Evolutionary conservation across 2,113 vertebrate species (phyloP).

Genomic region (Eleginops maclovinus): DNA sequence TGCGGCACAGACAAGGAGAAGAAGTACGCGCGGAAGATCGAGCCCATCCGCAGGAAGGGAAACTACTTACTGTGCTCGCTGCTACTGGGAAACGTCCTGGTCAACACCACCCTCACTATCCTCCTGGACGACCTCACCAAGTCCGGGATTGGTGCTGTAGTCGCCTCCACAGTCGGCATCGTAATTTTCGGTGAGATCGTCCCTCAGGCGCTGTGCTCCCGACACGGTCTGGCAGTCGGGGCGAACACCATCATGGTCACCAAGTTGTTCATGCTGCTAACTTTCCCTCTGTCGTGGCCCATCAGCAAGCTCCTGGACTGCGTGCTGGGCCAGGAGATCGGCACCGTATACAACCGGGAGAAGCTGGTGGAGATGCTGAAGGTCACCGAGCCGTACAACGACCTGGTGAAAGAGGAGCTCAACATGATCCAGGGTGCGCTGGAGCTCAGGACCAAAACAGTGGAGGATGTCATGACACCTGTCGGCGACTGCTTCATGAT

Average conservation of each 20-base stretch:
- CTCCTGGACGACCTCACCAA: slow-evolving; percentile 93
- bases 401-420: slow-evolving; percentile 94
- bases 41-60: slow-evolving; percentile 93
- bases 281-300: slow-evolving; percentile 94
- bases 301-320: slow-evolving; percentile 94
- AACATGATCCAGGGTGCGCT: slow-evolving; percentile 98
- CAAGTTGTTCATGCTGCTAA: slow-evolving; percentile 96
- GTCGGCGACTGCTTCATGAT: slow-evolving; percentile 96
- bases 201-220: slow-evolving; percentile 94
- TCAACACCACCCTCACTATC: slow-evolving; percentile 98
- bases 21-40: slow-evolving; percentile 90
- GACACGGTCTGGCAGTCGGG: slow-evolving; percentile 94
- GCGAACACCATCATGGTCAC: slow-evolving; percentile 94
- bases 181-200: slow-evolving; percentile 98
- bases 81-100: slow-evolving; percentile 94
- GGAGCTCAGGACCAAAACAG: slow-evolving; percentile 94
- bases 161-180: slow-evolving; percentile 93
- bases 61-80: slow-evolving; percentile 96
- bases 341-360: slow-evolving; percentile 96
- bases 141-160: slow-evolving; percentile 89
- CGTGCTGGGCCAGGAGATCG: slow-evolving; percentile 94
- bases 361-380: slow-evolving; percentile 97
- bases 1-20: slow-evolving; percentile 94
- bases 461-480: slow-evolving; percentile 95
- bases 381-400: slow-evolving; percentile 95